A percentile compares a stretch with the other conserved stretches of the same genome.
These are phyloP conservation scores for Bos indicus DNA, from an alignment of 2,113 vertebrate species.

Conservation along the genomic window DNA sequence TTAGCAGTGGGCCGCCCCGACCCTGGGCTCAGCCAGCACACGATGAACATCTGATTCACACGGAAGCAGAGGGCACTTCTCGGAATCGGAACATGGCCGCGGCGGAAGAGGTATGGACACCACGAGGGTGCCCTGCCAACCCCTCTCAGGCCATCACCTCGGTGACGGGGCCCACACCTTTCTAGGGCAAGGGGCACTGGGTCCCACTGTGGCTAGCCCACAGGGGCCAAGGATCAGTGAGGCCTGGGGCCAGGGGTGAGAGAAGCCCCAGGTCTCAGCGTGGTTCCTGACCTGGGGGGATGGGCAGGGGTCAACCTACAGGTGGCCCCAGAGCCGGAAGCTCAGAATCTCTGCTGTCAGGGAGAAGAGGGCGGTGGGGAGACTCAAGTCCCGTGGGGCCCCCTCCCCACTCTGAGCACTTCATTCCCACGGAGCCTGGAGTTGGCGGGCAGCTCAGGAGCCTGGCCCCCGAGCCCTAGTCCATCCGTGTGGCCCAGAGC, in stretches of 20 bases:
- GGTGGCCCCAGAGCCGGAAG: not conserved
- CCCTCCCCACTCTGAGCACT: not conserved
- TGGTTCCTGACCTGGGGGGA: not conserved
- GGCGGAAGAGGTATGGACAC: not conserved
- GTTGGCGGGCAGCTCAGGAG: not conserved
- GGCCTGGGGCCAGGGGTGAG: not conserved
- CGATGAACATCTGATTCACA: slow-evolving; percentile 2
- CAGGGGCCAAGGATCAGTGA: not conserved
- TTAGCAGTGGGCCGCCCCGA: not conserved
- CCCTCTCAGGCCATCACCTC: not conserved
- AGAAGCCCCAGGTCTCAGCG: not conserved
- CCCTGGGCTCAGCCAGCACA: accelerated
- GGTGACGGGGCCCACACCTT: not conserved
- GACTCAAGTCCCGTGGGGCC: too few relatives aligned
- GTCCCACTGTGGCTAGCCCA: not conserved
- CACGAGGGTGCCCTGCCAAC: not conserved
- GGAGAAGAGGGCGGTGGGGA: not conserved
- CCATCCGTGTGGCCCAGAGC: too few relatives aligned
- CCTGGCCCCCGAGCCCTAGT: not conserved
- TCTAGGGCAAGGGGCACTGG: not conserved
- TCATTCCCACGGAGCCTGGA: not conserved
- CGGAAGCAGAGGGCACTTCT: not conserved
- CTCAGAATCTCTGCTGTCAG: not conserved
- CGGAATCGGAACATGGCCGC: not conserved
- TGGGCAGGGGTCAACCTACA: not conserved